phyloP scores from a whole-genome alignment of 2,797 vertebrate genomes.

The Zenarchopterus dispar region DNA sequence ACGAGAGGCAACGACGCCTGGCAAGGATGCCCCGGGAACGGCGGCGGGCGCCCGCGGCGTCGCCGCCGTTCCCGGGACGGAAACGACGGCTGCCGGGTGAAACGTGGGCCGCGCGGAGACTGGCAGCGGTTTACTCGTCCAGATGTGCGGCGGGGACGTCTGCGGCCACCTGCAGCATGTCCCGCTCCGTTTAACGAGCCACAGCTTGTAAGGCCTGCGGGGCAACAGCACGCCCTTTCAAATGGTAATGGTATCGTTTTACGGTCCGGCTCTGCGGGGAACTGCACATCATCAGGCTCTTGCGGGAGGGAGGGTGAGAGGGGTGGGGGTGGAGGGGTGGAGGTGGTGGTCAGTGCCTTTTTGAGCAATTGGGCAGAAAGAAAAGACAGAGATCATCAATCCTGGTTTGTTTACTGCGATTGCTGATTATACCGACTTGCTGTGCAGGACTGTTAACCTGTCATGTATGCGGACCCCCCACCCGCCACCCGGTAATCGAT shows the following conservation, averaged over 20 bases:
- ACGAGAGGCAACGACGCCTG: constrained; percentile 41
- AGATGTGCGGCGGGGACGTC: constrained; percentile 37
- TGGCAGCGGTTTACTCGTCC: constrained; percentile 19
- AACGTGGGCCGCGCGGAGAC: constrained; percentile 1
- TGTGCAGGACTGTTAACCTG: no score
- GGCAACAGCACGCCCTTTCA: constrained; percentile 66
- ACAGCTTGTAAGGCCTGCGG: constrained; percentile 46
- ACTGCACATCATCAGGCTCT: constrained; percentile 67
- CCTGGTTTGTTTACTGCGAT: constrained; percentile 13
- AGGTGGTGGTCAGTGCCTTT: constrained; percentile 25
- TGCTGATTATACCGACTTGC: constrained; percentile 4
- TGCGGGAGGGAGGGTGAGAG: constrained; percentile 42
- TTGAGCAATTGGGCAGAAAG: constrained; percentile 66
- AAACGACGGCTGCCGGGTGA: constrained; percentile 1
- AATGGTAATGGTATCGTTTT: constrained; percentile 74
- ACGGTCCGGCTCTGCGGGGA: constrained; percentile 67
- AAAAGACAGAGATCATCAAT: constrained; percentile 30
- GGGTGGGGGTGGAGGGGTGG: not conserved
- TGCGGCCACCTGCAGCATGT: constrained; percentile 22
- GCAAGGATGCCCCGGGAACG: constrained; percentile 22
- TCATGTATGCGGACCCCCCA: no score
- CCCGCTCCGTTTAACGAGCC: constrained; percentile 38
- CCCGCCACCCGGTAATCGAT: no score
- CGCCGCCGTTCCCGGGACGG: constrained; percentile 37
- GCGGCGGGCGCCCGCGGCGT: constrained; percentile 2